A percentile compares a stretch with the other conserved stretches of the same genome.
phyloP scores from a whole-genome alignment of 2,797 vertebrate genomes.

The Podargus strigoides region DNA sequence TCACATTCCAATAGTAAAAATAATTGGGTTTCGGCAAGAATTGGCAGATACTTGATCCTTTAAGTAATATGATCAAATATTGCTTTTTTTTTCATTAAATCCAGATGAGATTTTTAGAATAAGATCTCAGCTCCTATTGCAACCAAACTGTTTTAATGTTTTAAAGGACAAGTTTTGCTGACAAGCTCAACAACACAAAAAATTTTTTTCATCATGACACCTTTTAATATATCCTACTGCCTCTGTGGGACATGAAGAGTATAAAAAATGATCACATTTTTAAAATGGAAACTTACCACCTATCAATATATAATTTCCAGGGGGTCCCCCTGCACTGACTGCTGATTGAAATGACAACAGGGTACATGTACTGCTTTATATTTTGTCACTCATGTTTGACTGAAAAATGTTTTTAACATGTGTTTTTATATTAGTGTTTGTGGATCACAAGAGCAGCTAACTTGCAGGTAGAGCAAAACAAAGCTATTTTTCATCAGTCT shows the following conservation, averaged over 20 bases:
- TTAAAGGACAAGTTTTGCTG: neutral
- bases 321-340: neutral
- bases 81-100: neutral
- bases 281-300: neutral
- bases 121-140: neutral
- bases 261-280: neutral
- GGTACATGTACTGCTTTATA: neutral
- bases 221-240: neutral
- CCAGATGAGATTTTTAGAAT: neutral
- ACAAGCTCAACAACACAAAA: neutral
- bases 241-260: neutral
- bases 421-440: neutral
- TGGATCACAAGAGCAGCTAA: neutral
- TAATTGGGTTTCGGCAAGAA: neutral
- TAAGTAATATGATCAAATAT: neutral
- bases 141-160: neutral
- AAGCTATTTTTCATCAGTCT: neutral
- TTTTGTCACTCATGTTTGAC: neutral
- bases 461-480: neutral
- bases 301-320: neutral
- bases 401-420: neutral
- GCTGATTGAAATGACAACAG: neutral
- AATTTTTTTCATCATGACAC: neutral
- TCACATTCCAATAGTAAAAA: neutral
- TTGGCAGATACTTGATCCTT: neutral